These are phyloP conservation scores for Polypedilum vanderplanki DNA, from an alignment of 1,140 invertebrate genomes.

Conservation along the genomic window DNA sequence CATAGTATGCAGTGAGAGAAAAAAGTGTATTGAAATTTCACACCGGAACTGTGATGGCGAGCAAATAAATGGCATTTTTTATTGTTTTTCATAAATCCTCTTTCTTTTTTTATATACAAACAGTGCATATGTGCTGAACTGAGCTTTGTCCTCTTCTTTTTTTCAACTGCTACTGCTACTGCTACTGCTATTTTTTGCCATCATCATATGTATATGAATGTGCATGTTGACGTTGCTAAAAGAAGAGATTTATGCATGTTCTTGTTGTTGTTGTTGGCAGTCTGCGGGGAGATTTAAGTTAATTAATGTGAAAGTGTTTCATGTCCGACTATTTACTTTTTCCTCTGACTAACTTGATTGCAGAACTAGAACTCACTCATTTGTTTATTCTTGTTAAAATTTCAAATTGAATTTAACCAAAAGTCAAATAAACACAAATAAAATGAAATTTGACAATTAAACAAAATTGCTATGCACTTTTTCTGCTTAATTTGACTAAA, in stretches of 20 bases:
- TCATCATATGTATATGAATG: not conserved
- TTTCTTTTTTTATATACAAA: not conserved
- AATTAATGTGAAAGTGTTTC: conserved; percentile 1
- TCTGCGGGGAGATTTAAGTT: not conserved
- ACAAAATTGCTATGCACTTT: no score
- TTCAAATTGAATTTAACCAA: not conserved
- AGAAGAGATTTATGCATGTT: not conserved
- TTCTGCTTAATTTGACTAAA: not conserved
- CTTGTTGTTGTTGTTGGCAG: no score
- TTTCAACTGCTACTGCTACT: not conserved
- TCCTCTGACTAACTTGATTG: not conserved
- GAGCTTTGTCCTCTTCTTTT: not conserved
- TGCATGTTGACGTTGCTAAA: conserved; percentile 17
- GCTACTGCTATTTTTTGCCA: no score
- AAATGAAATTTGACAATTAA: not conserved
- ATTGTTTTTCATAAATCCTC: conserved; percentile 19
- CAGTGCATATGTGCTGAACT: not conserved
- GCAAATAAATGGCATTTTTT: conserved; percentile 19
- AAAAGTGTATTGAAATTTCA: not conserved
- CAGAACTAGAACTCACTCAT: not conserved
- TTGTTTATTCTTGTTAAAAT: no score
- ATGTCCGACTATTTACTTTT: not conserved
- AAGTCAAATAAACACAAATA: not conserved
- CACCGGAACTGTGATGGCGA: conserved; percentile 9
- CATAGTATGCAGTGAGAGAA: not conserved